Conservation (phyloP, 1,140 invertebrate genomes). For the Paraescarpia echinospica region DNA sequence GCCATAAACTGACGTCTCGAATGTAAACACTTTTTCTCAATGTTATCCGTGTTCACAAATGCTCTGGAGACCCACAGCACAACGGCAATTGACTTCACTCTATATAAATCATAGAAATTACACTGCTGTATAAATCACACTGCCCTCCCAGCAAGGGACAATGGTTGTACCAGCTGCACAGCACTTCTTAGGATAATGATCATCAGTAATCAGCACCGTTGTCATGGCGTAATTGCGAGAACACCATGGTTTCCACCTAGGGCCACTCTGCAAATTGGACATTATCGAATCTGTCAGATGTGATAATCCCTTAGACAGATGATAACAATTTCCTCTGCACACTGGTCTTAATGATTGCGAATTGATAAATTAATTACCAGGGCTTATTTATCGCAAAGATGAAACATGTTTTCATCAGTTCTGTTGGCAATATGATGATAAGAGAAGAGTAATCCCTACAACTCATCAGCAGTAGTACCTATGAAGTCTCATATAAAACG, state of each 20-base stretch:
- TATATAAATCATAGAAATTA: not conserved
- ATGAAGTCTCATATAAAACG: not conserved
- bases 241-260: not conserved
- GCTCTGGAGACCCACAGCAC: not conserved
- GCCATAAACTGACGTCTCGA: not conserved
- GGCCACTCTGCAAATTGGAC: not conserved
- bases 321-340: not conserved
- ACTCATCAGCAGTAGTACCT: not conserved
- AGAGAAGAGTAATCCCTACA: not conserved
- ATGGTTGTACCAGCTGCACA: not conserved
- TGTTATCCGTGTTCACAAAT: not conserved
- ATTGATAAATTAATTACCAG: not conserved
- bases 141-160: not conserved
- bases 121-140: not conserved
- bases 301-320: not conserved
- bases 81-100: not conserved
- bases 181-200: not conserved
- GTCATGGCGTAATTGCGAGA: not conserved
- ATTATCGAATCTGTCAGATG: slow-evolving; percentile 1
- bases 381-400: not conserved
- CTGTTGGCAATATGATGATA: not conserved
- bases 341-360: not conserved
- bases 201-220: not conserved
- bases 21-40: not conserved
- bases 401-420: not conserved